Evolutionary conservation across 2,888 invertebrate species (phyloP).

Genomic region (Diarsia rubi): DNA sequence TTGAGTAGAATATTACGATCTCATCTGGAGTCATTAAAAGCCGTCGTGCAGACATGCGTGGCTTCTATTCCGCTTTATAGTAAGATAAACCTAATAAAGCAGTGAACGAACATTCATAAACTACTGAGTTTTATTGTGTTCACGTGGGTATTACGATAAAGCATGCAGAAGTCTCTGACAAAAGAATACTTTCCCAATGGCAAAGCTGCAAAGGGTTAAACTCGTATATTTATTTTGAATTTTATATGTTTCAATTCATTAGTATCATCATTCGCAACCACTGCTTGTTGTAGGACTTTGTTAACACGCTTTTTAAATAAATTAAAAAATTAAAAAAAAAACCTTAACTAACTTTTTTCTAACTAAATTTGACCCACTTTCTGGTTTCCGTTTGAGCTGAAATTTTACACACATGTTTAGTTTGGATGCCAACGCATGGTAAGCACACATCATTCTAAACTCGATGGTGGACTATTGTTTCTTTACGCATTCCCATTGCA

Average conservation of each 20-base stretch:
- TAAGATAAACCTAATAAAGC: constrained; percentile 47
- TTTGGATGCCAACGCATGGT: too few species aligned
- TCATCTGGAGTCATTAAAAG: constrained; percentile 47
- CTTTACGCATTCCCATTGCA: too few species aligned
- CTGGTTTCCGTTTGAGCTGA: too few species aligned
- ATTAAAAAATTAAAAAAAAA: too few species aligned
- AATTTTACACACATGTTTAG: too few species aligned
- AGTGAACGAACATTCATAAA: constrained; percentile 39
- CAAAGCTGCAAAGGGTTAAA: constrained; percentile 1
- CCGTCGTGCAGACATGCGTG: constrained; percentile 35
- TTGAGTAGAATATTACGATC: constrained; percentile 45
- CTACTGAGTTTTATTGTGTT: constrained; percentile 34
- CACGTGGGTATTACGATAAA: constrained; percentile 8
- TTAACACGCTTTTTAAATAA: too few species aligned
- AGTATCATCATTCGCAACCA: not conserved
- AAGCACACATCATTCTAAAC: too few species aligned
- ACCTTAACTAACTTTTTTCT: too few species aligned
- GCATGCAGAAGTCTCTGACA: constrained; percentile 15
- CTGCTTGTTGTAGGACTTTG: too few species aligned
- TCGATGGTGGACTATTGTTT: too few species aligned
- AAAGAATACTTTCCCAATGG: not conserved
- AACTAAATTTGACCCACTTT: too few species aligned
- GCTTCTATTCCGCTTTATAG: constrained; percentile 38
- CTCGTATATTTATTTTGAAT: not conserved
- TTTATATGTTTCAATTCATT: not conserved